These are phyloP conservation scores for Melitaea athalia DNA, from an alignment of 2,888 invertebrate genomes.

Conservation along the genomic window DNA sequence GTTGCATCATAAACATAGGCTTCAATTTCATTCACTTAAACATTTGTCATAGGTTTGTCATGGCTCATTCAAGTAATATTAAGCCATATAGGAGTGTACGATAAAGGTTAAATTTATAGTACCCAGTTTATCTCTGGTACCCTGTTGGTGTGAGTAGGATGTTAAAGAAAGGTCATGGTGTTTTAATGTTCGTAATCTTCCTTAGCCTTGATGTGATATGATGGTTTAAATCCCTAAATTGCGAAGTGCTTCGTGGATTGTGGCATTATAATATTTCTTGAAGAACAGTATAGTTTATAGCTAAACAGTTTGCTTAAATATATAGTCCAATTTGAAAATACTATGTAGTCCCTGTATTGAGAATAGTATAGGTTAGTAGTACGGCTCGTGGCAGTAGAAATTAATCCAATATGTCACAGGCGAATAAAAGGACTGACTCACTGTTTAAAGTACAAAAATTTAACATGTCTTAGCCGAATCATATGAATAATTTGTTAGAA, in stretches of 20 bases:
- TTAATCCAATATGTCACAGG: too few species aligned
- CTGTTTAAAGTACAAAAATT: too few species aligned
- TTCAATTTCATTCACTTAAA: not conserved
- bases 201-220: slow-evolving; percentile 27
- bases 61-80: slow-evolving; percentile 15
- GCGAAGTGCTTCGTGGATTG: not conserved
- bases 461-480: too few species aligned
- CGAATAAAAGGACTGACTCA: too few species aligned
- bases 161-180: slow-evolving; percentile 33
- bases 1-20: not conserved
- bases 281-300: not conserved
- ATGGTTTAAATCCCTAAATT: slow-evolving; percentile 18
- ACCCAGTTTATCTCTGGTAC: not conserved
- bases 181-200: slow-evolving; percentile 33
- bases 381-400: too few species aligned
- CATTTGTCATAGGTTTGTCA: slow-evolving; percentile 1
- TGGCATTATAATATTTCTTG: not conserved
- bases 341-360: too few species aligned
- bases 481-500: too few species aligned
- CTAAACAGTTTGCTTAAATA: too few species aligned
- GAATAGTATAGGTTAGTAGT: too few species aligned
- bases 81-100: not conserved
- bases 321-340: too few species aligned
- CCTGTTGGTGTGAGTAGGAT: slow-evolving; percentile 19
- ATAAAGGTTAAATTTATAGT: slow-evolving; percentile 22